A percentile compares a stretch with the other conserved stretches of the same genome.
Conservation (phyloP, 2,113 vertebrate genomes). For the Phrynosoma platyrhinos region DNA sequence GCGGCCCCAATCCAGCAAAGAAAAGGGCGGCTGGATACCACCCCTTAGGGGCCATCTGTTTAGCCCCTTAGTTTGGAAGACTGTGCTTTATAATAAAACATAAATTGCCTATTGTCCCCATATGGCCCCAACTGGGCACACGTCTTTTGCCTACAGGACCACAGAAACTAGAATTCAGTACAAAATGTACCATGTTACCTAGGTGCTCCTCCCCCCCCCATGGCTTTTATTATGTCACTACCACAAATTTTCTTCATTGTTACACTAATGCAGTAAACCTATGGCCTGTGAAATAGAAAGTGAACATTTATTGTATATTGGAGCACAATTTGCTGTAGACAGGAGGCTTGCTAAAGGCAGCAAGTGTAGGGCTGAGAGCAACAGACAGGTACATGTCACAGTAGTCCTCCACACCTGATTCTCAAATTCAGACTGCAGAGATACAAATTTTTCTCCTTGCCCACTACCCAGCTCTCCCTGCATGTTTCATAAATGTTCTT, state of each 20-base stretch:
- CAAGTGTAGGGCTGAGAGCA: not conserved
- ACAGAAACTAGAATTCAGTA: too few species aligned
- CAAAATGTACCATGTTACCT: too few species aligned
- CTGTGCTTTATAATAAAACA: too few species aligned
- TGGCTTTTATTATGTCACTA: not conserved
- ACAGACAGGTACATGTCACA: not conserved
- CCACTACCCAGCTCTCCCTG: not conserved
- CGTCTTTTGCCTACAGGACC: too few species aligned
- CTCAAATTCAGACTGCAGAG: not conserved
- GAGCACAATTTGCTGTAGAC: not conserved
- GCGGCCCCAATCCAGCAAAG: too few species aligned
- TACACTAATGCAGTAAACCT: not conserved
- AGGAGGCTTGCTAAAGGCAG: not conserved
- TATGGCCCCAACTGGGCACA: too few species aligned
- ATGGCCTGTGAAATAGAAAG: not conserved
- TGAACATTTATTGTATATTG: not conserved
- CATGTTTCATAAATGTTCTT: not conserved
- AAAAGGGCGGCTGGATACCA: too few species aligned
- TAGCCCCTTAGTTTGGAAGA: too few species aligned
- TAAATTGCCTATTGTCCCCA: too few species aligned
- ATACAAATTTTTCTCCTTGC: not conserved
- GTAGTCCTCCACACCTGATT: not conserved
- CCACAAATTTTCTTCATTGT: not conserved
- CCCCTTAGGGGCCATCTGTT: too few species aligned
- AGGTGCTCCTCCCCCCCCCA: too few species aligned